phyloP scores from a whole-genome alignment of 2,888 invertebrate genomes.

The Steinernema carpocapsae region DNA sequence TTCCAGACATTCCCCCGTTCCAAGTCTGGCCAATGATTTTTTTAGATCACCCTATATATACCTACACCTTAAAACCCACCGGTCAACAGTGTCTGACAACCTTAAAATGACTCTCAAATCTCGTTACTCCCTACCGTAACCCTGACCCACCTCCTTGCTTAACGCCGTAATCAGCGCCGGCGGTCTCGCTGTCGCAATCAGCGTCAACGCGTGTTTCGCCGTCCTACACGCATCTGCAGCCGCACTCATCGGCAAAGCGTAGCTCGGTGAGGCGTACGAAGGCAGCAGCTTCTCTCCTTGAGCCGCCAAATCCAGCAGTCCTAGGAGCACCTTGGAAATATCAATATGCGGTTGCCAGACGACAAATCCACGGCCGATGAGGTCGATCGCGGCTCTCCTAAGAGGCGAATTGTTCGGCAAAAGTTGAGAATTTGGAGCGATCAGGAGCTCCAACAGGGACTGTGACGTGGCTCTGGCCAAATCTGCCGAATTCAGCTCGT shows the following conservation, averaged over 20 bases:
- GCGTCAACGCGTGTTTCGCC: conserved; percentile 90
- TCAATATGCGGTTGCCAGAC: conserved; percentile 98
- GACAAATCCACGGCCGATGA: conserved; percentile 84
- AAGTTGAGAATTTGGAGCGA: conserved; percentile 83
- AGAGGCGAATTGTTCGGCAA: conserved; percentile 90
- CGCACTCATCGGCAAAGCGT: conserved; percentile 80
- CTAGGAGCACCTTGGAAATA: conserved; percentile 83
- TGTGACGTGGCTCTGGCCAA: conserved; percentile 72
- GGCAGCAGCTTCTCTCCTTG: conserved; percentile 62
- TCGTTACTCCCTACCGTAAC: too few species aligned
- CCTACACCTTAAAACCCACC: too few species aligned
- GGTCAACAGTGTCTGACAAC: too few species aligned
- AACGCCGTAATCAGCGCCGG: conserved; percentile 97
- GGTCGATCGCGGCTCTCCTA: conserved; percentile 90
- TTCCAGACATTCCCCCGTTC: too few species aligned
- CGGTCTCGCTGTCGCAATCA: conserved; percentile 94
- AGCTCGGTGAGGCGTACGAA: background rate
- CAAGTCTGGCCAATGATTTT: too few species aligned
- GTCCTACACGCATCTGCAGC: conserved; percentile 96
- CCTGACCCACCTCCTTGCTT: conserved; percentile 76
- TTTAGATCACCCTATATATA: too few species aligned
- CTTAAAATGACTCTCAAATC: too few species aligned
- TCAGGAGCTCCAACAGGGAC: conserved; percentile 87
- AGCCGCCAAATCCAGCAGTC: conserved; percentile 77
- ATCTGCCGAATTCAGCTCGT: conserved; percentile 74